Percentiles rank a stretch among this genome's conserved stretches.
Conservation (phyloP, 2,888 invertebrate species). For the Microchrysa polita region DNA sequence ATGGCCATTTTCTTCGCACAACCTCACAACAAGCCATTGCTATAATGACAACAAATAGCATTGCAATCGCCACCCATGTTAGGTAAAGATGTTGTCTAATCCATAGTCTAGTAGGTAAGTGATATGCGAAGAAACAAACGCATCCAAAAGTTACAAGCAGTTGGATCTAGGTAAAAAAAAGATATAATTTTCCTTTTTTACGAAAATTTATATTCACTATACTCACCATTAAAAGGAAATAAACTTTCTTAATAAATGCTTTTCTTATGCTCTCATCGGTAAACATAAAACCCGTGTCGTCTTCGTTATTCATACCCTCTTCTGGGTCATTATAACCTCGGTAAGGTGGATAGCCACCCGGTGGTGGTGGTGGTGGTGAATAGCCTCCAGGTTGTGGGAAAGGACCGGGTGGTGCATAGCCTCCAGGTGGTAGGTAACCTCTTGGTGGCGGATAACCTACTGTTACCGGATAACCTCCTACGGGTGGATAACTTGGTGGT, state of each 20-base stretch:
- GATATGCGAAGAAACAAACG: slow-evolving; percentile 80
- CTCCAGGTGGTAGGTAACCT: slow-evolving; percentile 56
- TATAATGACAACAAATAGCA: slow-evolving; percentile 80
- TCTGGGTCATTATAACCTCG: slow-evolving; percentile 57
- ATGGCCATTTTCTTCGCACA: slow-evolving; percentile 83
- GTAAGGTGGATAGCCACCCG: slow-evolving; percentile 57
- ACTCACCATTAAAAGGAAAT: slow-evolving; percentile 62
- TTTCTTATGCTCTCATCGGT: slow-evolving; percentile 62
- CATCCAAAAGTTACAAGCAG: slow-evolving; percentile 80
- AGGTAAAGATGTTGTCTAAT: slow-evolving; percentile 69
- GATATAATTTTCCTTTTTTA: slow-evolving; percentile 43
- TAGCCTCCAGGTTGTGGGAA: slow-evolving; percentile 56
- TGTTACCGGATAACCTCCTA: slow-evolving; percentile 62
- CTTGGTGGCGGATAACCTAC: slow-evolving; percentile 62
- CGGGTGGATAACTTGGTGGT: slow-evolving; percentile 53
- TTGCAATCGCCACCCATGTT: slow-evolving; percentile 74
- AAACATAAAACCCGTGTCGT: slow-evolving; percentile 62
- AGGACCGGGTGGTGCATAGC: slow-evolving; percentile 52
- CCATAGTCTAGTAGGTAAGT: slow-evolving; percentile 71
- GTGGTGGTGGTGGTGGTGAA: slow-evolving; percentile 63
- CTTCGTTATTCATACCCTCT: slow-evolving; percentile 58
- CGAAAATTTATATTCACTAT: neutral
- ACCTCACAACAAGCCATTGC: slow-evolving; percentile 86
- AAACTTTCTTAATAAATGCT: slow-evolving; percentile 63
- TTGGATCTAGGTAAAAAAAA: slow-evolving; percentile 76